Conservation (phyloP, 1,140 invertebrate genomes). For the Drosophila cardini region DNA sequence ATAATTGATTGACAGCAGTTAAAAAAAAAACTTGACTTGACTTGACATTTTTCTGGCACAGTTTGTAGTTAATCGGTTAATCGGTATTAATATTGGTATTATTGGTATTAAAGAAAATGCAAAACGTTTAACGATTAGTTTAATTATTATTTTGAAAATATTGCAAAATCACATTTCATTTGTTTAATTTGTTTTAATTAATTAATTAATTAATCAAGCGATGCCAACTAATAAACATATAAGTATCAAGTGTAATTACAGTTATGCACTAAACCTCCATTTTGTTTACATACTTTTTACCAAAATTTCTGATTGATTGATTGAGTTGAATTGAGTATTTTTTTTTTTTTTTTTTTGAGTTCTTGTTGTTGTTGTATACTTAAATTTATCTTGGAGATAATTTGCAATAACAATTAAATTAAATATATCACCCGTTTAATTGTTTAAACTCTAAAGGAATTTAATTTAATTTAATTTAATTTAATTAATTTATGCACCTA, state of each 20-base stretch:
- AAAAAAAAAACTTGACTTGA: constrained; percentile 6
- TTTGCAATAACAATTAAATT: constrained; percentile 66
- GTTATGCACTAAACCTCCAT: constrained; percentile 34
- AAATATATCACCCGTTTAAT: constrained; percentile 80
- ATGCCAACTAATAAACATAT: constrained; percentile 74
- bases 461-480: constrained; percentile 62
- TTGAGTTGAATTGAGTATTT: constrained; percentile 1
- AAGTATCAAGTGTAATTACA: constrained; percentile 54
- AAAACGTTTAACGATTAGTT: constrained; percentile 58
- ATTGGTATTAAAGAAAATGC: constrained; percentile 64
- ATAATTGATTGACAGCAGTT: constrained; percentile 28
- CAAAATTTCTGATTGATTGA: neutral
- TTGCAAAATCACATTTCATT: constrained; percentile 41
- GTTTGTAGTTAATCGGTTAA: constrained; percentile 39
- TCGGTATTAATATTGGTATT: constrained; percentile 30
- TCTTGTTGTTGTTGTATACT: constrained; percentile 10
- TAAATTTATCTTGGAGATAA: constrained; percentile 67
- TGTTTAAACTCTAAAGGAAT: constrained; percentile 72
- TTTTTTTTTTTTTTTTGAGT: constrained; percentile 10
- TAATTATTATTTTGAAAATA: constrained; percentile 32
- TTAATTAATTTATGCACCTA: constrained; percentile 56
- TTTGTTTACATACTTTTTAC: neutral
- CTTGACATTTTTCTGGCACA: constrained; percentile 53
- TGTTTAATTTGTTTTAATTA: neutral
- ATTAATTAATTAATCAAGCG: constrained; percentile 67